phyloP scores from a whole-genome alignment of 92 coral and sea anemone genomes.

The Palythoa grandis region DNA sequence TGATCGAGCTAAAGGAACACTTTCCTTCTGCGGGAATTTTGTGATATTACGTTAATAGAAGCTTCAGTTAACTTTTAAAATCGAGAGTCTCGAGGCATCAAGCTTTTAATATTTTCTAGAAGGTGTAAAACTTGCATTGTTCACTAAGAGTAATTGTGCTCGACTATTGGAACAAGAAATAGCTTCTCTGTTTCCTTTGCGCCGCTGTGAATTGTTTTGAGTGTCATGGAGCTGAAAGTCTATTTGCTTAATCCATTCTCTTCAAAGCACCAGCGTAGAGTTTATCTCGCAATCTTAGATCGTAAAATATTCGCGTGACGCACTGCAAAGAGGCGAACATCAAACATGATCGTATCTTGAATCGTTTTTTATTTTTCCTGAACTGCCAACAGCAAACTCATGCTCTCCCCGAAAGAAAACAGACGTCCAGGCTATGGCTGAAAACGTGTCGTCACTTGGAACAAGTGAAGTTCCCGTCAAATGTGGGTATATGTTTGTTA shows the following conservation, averaged over 20 bases:
- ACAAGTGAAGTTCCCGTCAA: conserved; percentile 50
- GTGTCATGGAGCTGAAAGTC: not conserved
- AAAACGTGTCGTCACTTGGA: not conserved
- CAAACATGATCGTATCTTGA: not conserved
- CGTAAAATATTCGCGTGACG: not conserved
- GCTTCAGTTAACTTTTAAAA: not conserved
- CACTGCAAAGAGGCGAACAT: not conserved
- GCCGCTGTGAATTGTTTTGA: not conserved
- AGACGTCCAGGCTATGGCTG: conserved; percentile 20
- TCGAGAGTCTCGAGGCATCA: not conserved
- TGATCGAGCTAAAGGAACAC: not conserved
- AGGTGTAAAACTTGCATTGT: not conserved
- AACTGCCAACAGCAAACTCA: conserved; percentile 10
- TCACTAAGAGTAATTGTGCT: not conserved
- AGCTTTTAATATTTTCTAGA: not conserved
- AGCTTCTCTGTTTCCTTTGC: not conserved
- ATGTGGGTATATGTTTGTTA: conserved; percentile 80
- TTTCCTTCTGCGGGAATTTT: not conserved
- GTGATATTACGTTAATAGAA: not conserved
- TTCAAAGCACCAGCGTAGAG: not conserved
- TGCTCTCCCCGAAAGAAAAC: conserved; percentile 10
- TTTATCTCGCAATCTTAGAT: not conserved
- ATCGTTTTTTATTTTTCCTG: not conserved
- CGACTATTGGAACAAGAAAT: not conserved
- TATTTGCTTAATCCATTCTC: not conserved